These are phyloP conservation scores for Drosophila putrida DNA, from an alignment of 2,888 invertebrate species.

Conservation along the genomic window DNA sequence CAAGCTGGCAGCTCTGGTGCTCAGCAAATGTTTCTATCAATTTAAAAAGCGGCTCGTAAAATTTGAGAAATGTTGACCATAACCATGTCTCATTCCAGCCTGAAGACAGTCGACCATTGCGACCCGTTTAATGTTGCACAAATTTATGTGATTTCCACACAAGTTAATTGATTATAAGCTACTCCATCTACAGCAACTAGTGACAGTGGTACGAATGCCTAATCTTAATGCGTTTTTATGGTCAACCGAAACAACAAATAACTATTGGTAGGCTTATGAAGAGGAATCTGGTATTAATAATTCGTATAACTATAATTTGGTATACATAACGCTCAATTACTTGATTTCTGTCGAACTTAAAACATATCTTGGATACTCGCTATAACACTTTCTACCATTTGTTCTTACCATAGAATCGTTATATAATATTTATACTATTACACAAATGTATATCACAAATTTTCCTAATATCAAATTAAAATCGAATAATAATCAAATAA, in stretches of 20 bases:
- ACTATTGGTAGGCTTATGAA: constrained; percentile 7
- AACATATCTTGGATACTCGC: no score
- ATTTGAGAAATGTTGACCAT: constrained; percentile 72
- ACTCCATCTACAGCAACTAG: constrained; percentile 7
- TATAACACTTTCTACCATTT: no score
- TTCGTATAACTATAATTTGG: background rate
- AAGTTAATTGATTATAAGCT: constrained; percentile 82
- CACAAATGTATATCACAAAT: no score
- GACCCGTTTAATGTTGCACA: constrained; percentile 72
- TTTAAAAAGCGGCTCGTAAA: constrained; percentile 73
- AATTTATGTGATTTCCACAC: constrained; percentile 83
- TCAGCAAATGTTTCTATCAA: constrained; percentile 76
- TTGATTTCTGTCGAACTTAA: no score
- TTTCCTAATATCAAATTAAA: background rate
- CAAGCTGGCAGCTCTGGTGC: constrained; percentile 28
- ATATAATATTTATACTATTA: no score
- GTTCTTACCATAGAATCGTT: no score
- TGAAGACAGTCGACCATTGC: constrained; percentile 23
- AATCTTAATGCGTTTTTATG: constrained; percentile 53
- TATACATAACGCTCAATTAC: no score
- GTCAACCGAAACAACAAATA: constrained; percentile 15
- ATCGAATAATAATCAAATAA: background rate
- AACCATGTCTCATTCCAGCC: constrained; percentile 47
- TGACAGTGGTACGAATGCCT: constrained; percentile 29
- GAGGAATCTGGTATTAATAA: constrained; percentile 3